A percentile compares a stretch with the other conserved stretches of the same genome.
Evolutionary conservation across 2,888 invertebrate genomes (phyloP).

Genomic region (Nowickia ferox): DNA sequence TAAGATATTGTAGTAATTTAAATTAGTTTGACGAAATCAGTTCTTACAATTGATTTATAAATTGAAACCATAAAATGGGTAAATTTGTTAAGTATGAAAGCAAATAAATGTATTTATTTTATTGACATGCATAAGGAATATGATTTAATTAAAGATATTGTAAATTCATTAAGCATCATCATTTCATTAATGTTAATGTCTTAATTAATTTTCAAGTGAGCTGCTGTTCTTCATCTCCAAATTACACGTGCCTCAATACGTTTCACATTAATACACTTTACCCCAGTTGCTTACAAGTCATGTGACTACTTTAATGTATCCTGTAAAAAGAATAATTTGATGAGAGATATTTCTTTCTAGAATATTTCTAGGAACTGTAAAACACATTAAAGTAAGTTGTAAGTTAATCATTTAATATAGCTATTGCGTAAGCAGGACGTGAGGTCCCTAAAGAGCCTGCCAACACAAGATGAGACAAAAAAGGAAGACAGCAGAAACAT

Average conservation of each 20-base stretch:
- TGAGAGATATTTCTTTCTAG: background rate
- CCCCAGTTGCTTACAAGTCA: constrained; percentile 59
- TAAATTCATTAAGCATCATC: constrained; percentile 9
- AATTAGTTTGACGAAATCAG: background rate
- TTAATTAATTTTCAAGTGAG: constrained; percentile 5
- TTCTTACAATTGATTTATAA: background rate
- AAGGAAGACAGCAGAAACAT: background rate
- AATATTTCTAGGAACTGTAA: background rate
- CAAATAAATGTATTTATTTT: background rate
- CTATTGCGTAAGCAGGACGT: constrained; percentile 53
- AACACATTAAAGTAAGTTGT: constrained; percentile 58
- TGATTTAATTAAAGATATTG: background rate
- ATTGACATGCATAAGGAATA: too few species aligned
- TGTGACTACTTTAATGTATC: constrained; percentile 39
- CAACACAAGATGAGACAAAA: background rate
- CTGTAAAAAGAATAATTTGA: background rate
- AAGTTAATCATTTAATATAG: constrained; percentile 64
- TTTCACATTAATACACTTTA: constrained; percentile 54
- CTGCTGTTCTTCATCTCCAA: background rate
- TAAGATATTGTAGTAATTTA: too few species aligned
- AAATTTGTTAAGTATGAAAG: background rate
- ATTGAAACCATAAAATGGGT: background rate
- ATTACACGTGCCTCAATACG: constrained; percentile 55
- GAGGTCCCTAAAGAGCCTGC: constrained; percentile 9
- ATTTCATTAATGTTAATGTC: constrained; percentile 39